phyloP scores from a whole-genome alignment of 2,888 invertebrate species.

The Dione juno region DNA sequence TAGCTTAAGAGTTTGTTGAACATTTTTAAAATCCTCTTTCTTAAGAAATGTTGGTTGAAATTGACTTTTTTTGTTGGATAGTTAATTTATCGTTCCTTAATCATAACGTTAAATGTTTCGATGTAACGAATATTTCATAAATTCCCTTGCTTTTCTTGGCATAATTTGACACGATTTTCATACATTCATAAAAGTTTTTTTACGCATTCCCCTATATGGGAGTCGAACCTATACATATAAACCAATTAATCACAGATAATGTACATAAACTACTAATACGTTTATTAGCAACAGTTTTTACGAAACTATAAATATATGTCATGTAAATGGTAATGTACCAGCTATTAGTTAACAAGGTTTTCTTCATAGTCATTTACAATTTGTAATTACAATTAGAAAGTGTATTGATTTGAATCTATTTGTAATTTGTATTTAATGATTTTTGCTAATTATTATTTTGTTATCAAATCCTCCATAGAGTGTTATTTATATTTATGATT shows the following conservation, averaged over 20 bases:
- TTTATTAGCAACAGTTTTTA: background rate
- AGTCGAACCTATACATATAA: background rate
- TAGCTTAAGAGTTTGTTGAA: too few species aligned
- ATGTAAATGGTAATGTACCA: constrained; percentile 12
- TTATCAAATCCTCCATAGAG: background rate
- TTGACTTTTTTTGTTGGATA: too few species aligned
- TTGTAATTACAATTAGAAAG: constrained; percentile 15
- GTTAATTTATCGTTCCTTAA: too few species aligned
- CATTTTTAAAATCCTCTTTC: too few species aligned
- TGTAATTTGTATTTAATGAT: background rate
- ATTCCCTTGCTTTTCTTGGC: background rate
- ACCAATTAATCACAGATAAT: background rate
- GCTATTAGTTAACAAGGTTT: constrained; percentile 19
- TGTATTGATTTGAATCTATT: background rate
- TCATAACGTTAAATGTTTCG: too few species aligned
- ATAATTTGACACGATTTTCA: background rate
- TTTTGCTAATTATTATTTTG: background rate
- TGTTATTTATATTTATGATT: too few species aligned
- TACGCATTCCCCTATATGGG: background rate
- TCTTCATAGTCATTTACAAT: constrained; percentile 13
- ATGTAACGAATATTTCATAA: too few species aligned
- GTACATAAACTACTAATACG: background rate
- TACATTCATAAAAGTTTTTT: background rate
- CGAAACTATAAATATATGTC: constrained; percentile 11
- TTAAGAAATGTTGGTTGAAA: too few species aligned